A percentile compares a stretch with the other conserved stretches of the same genome.
phyloP scores from a whole-genome alignment of 30 jellyfish, hydroid and myxozoan species.

The Haliclystus octoradiatus region DNA sequence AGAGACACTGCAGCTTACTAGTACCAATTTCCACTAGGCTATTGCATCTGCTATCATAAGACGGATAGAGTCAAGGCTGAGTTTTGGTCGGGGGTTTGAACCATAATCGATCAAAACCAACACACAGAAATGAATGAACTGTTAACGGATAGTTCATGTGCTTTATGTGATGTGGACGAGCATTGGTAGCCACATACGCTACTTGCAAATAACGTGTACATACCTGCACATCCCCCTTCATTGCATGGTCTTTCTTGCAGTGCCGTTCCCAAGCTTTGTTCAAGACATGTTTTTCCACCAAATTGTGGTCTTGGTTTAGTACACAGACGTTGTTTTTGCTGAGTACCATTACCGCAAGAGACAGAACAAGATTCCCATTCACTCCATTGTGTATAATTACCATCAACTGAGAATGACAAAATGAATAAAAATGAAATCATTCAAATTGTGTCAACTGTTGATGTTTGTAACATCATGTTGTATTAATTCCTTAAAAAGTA shows the following conservation, averaged over 20 bases:
- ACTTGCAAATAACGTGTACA: constrained; percentile 2
- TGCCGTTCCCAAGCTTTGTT: constrained; percentile 62
- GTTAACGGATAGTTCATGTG: no score
- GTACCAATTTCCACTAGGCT: no score
- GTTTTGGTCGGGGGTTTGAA: no score
- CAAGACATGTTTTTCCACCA: constrained; percentile 70
- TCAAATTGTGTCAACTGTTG: no score
- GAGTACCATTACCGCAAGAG: constrained; percentile 65
- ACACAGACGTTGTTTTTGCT: constrained; percentile 53
- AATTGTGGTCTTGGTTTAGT: constrained; percentile 75
- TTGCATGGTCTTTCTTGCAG: constrained; percentile 50
- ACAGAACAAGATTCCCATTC: constrained; percentile 47
- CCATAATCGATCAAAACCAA: neutral
- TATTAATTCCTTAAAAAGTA: no score
- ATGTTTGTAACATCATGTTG: no score
- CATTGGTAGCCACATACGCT: no score
- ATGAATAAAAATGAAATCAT: no score
- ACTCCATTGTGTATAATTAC: constrained; percentile 66
- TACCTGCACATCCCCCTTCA: constrained; percentile 70
- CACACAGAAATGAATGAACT: neutral
- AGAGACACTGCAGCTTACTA: no score
- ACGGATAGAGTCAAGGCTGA: no score
- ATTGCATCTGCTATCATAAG: no score
- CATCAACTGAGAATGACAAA: constrained; percentile 48
- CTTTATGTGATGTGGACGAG: neutral